These are phyloP conservation scores for Heliconius sara DNA, from an alignment of 2,888 invertebrate genomes.

Conservation along the genomic window DNA sequence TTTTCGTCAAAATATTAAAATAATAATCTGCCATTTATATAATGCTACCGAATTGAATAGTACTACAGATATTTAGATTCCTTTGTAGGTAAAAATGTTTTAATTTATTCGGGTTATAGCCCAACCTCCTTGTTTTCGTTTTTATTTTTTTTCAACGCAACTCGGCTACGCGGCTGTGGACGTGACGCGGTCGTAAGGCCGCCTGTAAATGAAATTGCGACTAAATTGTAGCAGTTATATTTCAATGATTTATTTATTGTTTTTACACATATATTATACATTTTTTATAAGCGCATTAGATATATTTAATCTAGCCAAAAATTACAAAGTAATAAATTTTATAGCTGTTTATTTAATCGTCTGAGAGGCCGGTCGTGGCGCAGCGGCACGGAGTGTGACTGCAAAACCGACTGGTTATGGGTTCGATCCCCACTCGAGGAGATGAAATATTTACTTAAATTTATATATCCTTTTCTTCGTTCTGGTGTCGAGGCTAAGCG, in stretches of 20 bases:
- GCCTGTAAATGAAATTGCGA: slow-evolving; percentile 50
- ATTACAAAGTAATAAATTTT: no score
- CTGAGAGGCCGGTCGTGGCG: no score
- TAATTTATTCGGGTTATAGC: slow-evolving; percentile 61
- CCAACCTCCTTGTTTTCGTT: slow-evolving; percentile 77
- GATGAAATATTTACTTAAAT: no score
- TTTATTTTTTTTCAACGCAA: slow-evolving; percentile 65
- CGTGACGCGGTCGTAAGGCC: slow-evolving; percentile 61
- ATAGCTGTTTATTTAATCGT: no score
- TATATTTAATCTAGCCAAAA: no score
- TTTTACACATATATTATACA: not conserved
- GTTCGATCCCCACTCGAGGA: no score
- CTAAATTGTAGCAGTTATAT: not conserved
- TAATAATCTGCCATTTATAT: slow-evolving; percentile 56
- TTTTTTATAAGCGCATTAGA: no score
- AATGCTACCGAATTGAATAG: slow-evolving; percentile 49
- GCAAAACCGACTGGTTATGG: no score
- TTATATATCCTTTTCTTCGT: no score
- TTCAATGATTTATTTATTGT: not conserved
- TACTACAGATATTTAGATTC: slow-evolving; percentile 49
- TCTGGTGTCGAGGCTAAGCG: no score
- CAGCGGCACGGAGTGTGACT: no score
- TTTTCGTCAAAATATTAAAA: slow-evolving; percentile 48
- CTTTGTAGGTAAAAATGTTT: slow-evolving; percentile 63
- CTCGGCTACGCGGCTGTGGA: slow-evolving; percentile 62